A percentile compares a stretch with the other conserved stretches of the same genome.
These are phyloP conservation scores for Cercopithecus mona DNA, from an alignment of 2,113 vertebrate species.

Conservation along the genomic window DNA sequence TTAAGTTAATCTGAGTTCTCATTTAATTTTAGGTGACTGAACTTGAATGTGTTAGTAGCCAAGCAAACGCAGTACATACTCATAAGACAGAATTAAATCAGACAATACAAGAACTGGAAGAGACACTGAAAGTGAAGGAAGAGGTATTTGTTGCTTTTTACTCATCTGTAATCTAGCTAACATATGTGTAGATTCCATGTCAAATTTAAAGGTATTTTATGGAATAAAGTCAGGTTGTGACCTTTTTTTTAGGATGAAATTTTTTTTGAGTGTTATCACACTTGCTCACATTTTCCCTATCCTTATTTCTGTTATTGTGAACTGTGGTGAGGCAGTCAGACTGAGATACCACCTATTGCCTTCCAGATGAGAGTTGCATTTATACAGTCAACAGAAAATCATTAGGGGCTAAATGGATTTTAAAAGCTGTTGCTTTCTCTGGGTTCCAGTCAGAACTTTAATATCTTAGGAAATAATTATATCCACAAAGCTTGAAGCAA, in stretches of 20 bases:
- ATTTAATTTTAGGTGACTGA: slow-evolving; percentile 92
- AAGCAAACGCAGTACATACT: slow-evolving; percentile 96
- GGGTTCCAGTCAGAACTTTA: slow-evolving; percentile 37
- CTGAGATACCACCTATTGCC: background rate
- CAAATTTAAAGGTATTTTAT: background rate
- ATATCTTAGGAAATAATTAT: background rate
- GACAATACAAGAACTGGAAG: slow-evolving; percentile 97
- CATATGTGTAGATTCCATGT: background rate
- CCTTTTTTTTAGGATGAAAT: background rate
- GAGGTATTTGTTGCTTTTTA: slow-evolving; percentile 87
- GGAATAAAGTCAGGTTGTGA: background rate
- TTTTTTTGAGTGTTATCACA: background rate
- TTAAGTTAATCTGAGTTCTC: background rate
- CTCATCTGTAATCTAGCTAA: background rate
- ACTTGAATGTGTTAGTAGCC: slow-evolving; percentile 96
- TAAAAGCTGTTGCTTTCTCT: slow-evolving; percentile 26
- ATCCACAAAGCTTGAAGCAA: background rate
- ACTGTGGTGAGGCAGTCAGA: background rate
- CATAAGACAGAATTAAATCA: slow-evolving; percentile 98
- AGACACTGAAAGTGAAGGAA: slow-evolving; percentile 93
- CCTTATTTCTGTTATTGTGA: background rate
- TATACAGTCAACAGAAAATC: background rate
- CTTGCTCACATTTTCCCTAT: background rate
- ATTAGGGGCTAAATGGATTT: slow-evolving; percentile 25
- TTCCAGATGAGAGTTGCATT: background rate